Conservation (phyloP, 2,113 vertebrate genomes). For the Clarias gariepinus region DNA sequence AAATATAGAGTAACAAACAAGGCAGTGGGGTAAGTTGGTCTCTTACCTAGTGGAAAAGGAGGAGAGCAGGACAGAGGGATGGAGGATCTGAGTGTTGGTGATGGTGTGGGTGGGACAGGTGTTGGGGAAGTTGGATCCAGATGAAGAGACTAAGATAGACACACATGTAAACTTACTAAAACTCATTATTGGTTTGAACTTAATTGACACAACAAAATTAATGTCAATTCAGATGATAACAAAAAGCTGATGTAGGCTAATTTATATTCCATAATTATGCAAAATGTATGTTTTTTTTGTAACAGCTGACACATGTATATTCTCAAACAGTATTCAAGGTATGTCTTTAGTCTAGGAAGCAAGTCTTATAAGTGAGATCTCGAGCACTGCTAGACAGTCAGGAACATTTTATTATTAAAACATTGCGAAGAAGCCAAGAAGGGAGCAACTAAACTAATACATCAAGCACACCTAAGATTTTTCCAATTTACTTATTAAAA, state of each 20-base stretch:
- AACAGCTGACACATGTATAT: not conserved
- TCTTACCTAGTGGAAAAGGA: slow-evolving; percentile 79
- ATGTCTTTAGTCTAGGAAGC: not conserved
- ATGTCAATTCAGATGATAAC: not conserved
- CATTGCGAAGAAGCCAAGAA: not conserved
- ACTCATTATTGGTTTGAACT: not conserved
- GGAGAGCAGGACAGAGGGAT: slow-evolving; percentile 73
- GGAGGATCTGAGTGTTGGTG: slow-evolving; percentile 79
- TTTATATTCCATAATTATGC: not conserved
- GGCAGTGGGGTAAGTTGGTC: not conserved
- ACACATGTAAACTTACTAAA: slow-evolving; percentile 43
- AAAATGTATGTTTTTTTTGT: not conserved
- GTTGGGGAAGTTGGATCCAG: slow-evolving; percentile 76
- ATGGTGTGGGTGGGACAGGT: slow-evolving; percentile 80
- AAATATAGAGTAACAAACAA: slow-evolving; percentile 14
- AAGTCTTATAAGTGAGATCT: not conserved
- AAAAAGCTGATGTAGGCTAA: not conserved
- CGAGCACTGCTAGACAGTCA: not conserved
- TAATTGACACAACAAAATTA: slow-evolving; percentile 8
- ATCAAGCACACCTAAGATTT: not conserved
- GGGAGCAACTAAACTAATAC: not conserved
- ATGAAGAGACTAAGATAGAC: slow-evolving; percentile 77
- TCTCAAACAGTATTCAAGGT: not conserved
- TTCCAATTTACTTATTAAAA: not conserved
- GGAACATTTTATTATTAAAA: not conserved